phyloP scores from a whole-genome alignment of 2,888 invertebrate species.

The Neuroscelio doddi region DNA sequence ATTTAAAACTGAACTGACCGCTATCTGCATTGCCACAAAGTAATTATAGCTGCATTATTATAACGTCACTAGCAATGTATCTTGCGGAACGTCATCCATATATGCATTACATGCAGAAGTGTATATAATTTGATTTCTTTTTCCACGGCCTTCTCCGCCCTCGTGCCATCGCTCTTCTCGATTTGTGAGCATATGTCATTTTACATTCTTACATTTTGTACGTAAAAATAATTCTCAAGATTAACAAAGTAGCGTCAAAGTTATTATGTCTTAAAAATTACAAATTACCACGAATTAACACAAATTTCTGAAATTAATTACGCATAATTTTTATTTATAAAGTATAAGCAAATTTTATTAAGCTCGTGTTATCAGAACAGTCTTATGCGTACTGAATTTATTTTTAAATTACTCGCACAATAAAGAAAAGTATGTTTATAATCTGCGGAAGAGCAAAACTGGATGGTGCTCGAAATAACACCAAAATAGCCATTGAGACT shows the following conservation, averaged over 20 bases:
- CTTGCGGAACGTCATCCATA: slow-evolving; percentile 48
- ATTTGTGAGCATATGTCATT: slow-evolving; percentile 21
- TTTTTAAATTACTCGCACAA: too few species aligned
- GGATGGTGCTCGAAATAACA: slow-evolving; percentile 14
- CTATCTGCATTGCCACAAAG: slow-evolving; percentile 37
- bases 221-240: not conserved
- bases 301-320: too few species aligned
- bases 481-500: slow-evolving; percentile 29
- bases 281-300: too few species aligned
- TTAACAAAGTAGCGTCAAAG: too few species aligned
- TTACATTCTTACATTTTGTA: slow-evolving; percentile 3
- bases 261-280: too few species aligned
- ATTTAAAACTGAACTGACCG: slow-evolving; percentile 24
- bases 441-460: slow-evolving; percentile 19
- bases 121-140: slow-evolving; percentile 37
- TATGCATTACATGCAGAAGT: slow-evolving; percentile 57
- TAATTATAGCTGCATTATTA: slow-evolving; percentile 68
- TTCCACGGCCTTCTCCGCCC: slow-evolving; percentile 17
- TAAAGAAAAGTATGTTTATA: not conserved
- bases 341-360: too few species aligned
- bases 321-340: too few species aligned
- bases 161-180: slow-evolving; percentile 36
- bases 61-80: slow-evolving; percentile 66
- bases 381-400: too few species aligned
- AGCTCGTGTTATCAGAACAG: too few species aligned